phyloP scores from a whole-genome alignment of 2,888 invertebrate genomes.

The Athalia cordata region DNA sequence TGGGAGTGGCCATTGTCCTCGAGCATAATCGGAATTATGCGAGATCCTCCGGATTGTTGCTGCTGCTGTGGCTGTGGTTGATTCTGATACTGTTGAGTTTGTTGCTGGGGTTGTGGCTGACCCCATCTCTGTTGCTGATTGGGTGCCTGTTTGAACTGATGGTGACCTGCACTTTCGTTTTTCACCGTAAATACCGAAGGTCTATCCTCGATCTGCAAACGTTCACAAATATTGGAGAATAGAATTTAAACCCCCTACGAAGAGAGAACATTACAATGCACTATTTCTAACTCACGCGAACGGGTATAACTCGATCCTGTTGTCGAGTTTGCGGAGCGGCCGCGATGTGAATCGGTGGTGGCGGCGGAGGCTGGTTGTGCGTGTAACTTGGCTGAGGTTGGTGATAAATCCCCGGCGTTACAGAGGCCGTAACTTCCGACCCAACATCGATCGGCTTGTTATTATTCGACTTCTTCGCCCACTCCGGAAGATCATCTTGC shows the following conservation, averaged over 20 bases:
- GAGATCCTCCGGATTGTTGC: slow-evolving; percentile 70
- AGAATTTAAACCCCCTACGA: not conserved
- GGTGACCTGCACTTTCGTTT: slow-evolving; percentile 64
- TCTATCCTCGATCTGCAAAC: slow-evolving; percentile 68
- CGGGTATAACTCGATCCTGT: slow-evolving; percentile 63
- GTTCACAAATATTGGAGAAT: not conserved
- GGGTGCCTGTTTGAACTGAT: slow-evolving; percentile 65
- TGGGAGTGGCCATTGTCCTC: slow-evolving; percentile 75
- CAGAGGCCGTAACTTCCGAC: slow-evolving; percentile 57
- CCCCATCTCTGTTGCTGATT: slow-evolving; percentile 69
- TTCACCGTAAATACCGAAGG: slow-evolving; percentile 68
- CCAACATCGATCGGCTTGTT: slow-evolving; percentile 65
- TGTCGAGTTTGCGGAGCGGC: slow-evolving; percentile 53
- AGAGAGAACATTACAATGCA: not conserved
- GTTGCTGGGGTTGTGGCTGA: slow-evolving; percentile 57
- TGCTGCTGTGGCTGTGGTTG: slow-evolving; percentile 53
- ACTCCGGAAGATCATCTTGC: slow-evolving; percentile 75
- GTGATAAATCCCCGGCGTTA: slow-evolving; percentile 62
- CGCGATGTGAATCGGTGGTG: slow-evolving; percentile 53
- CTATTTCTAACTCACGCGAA: slow-evolving; percentile 57
- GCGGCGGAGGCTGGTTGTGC: slow-evolving; percentile 53
- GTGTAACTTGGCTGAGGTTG: slow-evolving; percentile 56
- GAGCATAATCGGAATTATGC: slow-evolving; percentile 82
- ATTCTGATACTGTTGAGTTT: slow-evolving; percentile 55
- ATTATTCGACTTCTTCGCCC: slow-evolving; percentile 71